Evolutionary conservation across 2,113 vertebrate species (phyloP), one percentile per base, ranked within the genome.

Genomic region (Perca schrenkii): DNA sequence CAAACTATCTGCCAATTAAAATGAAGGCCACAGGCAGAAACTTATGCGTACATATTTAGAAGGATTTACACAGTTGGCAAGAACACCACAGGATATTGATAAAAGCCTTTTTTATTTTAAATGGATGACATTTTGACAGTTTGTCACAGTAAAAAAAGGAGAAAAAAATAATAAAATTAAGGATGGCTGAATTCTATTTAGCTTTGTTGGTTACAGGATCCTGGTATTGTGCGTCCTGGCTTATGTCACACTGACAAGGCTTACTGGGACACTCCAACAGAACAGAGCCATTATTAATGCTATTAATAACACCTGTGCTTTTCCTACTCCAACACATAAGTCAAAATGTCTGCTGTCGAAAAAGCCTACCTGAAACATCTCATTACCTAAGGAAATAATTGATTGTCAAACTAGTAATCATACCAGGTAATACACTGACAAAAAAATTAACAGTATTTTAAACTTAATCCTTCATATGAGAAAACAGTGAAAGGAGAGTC

Each of bases 341-440:
- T 52, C 8, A 77, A 64, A 31, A 46, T 46, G 25, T n/a, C 40
- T 71, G 53, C 43, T 31, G n/a, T 22, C n/a, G 52, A 65, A 65
- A 56, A 64, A 2, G 19, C 13, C 56, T 13, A 6, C 47, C 3
- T n/a, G 22, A 47, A 70, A 74, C 25, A 58, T 43, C 4, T 4
- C 40, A 57, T 15, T 19, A 28, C 7, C 16, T 36, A 62, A 43
- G 56, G 12, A 22, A 17, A 53, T 36, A 60, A 22, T 36, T 52
- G 7, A 8, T 19, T 52, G 17, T 19, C 50, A 19, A 52, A 19
- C 50, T 52, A 52, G 50, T 52, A 52, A 16, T 52, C 47, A 49
- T 49, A 49, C 47, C 4, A 2, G 1, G 36, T 40, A 40, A 40
- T 40, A 10, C 40, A 2, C 40, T 40, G 40, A 40, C 40, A 15